Conservation (phyloP, 2,113 vertebrate species). For the Platichthys flesus region DNA sequence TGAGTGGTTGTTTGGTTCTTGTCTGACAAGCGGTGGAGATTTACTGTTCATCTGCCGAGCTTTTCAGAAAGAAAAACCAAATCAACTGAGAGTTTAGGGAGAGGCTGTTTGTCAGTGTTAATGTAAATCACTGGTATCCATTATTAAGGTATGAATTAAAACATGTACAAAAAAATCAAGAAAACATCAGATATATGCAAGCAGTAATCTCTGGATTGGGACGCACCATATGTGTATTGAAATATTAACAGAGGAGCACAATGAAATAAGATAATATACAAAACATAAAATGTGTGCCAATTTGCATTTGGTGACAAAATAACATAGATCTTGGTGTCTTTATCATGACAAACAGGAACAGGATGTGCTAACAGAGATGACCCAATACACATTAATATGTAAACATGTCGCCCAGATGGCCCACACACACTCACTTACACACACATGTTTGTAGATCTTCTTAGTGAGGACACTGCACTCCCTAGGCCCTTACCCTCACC, state of each 20-base stretch:
- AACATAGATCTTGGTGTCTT: neutral
- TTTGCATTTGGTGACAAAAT: conserved; percentile 3
- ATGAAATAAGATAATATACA: neutral
- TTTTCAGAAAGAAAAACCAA: conserved; percentile 8
- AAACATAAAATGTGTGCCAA: neutral
- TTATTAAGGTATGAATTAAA: neutral
- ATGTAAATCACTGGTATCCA: conserved; percentile 7
- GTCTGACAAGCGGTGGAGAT: conserved; percentile 16
- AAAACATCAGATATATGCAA: neutral
- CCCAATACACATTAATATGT: conserved; percentile 44
- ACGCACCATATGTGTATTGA: neutral
- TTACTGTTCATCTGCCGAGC: conserved; percentile 20
- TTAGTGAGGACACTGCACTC: too few species aligned
- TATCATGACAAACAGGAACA: conserved; percentile 17
- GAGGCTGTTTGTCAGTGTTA: neutral
- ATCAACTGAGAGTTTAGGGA: neutral
- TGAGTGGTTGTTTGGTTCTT: conserved; percentile 37
- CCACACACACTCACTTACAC: conserved; percentile 19
- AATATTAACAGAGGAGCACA: neutral
- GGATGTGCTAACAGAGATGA: neutral
- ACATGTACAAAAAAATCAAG: too few species aligned
- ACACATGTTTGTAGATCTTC: too few species aligned
- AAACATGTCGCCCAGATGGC: conserved; percentile 37
- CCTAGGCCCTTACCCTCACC: too few species aligned
- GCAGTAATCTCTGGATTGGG: neutral